A percentile compares a stretch with the other conserved stretches of the same genome.
phyloP scores from a whole-genome alignment of 2,113 vertebrate genomes.

The Sebastes schlegelii region DNA sequence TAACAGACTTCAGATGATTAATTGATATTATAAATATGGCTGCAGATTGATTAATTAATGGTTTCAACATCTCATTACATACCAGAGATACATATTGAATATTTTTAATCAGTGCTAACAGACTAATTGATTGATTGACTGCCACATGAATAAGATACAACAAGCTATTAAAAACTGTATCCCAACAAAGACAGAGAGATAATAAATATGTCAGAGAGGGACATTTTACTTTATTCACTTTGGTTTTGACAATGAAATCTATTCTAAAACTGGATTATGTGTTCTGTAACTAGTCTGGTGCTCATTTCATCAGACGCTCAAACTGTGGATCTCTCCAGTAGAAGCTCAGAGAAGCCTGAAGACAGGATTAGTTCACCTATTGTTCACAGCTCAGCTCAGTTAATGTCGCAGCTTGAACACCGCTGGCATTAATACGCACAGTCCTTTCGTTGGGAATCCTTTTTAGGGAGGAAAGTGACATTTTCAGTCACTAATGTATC shows the following conservation, averaged over 20 bases:
- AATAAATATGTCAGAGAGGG: too few relatives aligned
- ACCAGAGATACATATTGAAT: neutral
- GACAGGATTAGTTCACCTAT: slow-evolving; percentile 3
- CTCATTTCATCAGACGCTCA: neutral
- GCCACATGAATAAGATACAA: neutral
- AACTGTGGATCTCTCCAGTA: neutral
- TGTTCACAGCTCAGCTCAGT: slow-evolving; percentile 17
- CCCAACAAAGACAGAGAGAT: too few relatives aligned
- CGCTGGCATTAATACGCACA: neutral
- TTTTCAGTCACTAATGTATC: neutral
- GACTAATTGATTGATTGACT: neutral
- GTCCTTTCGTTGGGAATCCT: neutral
- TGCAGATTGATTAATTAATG: neutral
- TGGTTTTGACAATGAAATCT: neutral
- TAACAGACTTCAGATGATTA: neutral
- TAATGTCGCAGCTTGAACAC: slow-evolving; percentile 19
- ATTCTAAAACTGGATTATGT: neutral
- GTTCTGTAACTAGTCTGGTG: neutral
- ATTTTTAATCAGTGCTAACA: neutral
- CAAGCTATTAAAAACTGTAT: too few relatives aligned
- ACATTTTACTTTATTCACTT: too few relatives aligned
- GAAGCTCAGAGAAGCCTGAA: slow-evolving; percentile 12
- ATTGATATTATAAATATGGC: neutral
- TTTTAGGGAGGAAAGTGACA: neutral
- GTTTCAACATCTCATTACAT: neutral